These are phyloP conservation scores for Hesperia comma DNA, from an alignment of 2,888 invertebrate species.

Conservation along the genomic window DNA sequence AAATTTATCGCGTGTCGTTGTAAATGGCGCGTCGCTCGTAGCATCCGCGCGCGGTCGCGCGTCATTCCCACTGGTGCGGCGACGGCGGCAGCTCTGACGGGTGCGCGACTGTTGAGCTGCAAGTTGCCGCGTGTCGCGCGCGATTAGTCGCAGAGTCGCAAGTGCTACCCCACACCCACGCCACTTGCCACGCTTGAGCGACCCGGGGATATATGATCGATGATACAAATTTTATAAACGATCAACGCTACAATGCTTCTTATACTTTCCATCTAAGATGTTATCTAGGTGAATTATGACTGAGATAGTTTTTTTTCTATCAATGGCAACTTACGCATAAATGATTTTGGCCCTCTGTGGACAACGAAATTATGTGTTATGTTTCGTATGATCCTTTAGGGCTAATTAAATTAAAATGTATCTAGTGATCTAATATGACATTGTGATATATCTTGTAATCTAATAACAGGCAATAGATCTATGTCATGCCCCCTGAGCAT, in stretches of 20 bases:
- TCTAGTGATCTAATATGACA: not conserved
- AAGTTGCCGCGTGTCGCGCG: constrained; percentile 61
- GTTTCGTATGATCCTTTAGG: not conserved
- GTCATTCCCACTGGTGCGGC: constrained; percentile 99
- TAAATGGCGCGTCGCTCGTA: constrained; percentile 65
- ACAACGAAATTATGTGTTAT: not conserved
- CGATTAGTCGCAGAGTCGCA: constrained; percentile 43
- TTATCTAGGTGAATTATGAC: not conserved
- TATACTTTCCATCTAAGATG: no score
- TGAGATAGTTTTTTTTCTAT: not conserved
- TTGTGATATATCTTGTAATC: not conserved
- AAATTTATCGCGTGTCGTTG: constrained; percentile 59
- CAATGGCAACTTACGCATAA: not conserved
- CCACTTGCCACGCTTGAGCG: constrained; percentile 47
- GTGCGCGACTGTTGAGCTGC: constrained; percentile 98
- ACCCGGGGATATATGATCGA: constrained; percentile 36
- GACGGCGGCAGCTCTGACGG: constrained; percentile 99
- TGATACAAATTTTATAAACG: not conserved
- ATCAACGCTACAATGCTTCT: no score
- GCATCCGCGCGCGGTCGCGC: constrained; percentile 71
- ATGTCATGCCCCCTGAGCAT: not conserved
- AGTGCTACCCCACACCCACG: constrained; percentile 53
- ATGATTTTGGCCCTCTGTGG: not conserved
- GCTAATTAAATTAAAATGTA: not conserved
- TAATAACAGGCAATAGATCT: not conserved